phyloP scores from a whole-genome alignment of 2,888 invertebrate genomes.

The Punctoribates punctum region DNA sequence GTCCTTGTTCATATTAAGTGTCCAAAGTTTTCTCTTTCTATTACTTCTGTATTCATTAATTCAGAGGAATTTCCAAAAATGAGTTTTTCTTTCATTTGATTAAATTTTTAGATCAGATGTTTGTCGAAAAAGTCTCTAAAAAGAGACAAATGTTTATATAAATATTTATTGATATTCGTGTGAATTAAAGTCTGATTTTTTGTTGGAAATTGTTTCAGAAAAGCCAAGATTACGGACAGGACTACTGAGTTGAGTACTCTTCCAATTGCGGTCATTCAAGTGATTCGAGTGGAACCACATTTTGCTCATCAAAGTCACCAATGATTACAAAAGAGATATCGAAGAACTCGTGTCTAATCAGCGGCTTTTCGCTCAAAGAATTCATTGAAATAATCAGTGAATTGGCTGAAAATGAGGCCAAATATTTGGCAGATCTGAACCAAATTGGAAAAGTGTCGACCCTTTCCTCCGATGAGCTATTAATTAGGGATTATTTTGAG shows the following conservation, averaged over 20 bases:
- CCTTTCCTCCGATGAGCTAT: neutral
- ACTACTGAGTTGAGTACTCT: neutral
- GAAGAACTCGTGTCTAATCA: neutral
- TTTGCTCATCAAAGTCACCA: neutral
- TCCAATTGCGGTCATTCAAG: constrained; percentile 13
- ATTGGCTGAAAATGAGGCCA: neutral
- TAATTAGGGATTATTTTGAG: neutral
- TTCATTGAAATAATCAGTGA: neutral
- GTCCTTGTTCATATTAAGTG: no score
- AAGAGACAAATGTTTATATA: neutral
- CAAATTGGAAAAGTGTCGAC: neutral
- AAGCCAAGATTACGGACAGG: neutral
- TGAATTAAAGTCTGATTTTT: neutral
- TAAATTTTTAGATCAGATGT: neutral
- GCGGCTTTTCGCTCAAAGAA: neutral
- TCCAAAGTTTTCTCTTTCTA: no score
- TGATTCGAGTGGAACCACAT: neutral
- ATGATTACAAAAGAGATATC: neutral
- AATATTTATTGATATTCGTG: neutral
- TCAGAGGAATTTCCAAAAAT: neutral
- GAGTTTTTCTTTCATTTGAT: neutral
- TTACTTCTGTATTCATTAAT: no score
- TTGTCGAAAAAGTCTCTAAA: neutral
- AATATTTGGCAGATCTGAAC: neutral
- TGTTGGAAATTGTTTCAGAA: neutral